Base-by-base conservation (phyloP, 2,888 invertebrate species). In the Callimorpha dominula region DNA sequence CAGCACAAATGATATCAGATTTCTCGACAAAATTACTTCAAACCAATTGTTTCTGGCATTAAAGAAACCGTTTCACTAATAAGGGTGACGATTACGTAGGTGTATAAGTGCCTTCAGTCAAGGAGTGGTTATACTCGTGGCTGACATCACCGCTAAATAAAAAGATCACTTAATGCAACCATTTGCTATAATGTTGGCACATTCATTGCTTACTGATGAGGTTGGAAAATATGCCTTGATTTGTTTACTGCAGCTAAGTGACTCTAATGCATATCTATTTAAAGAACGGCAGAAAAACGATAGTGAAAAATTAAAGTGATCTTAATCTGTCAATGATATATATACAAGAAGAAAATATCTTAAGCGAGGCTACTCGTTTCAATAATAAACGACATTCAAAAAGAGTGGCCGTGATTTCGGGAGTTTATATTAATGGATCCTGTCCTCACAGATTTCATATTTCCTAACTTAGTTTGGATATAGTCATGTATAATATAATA, bases 131-230 rank as follows among this genome's bases (percentile, higher is more conserved):
- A 72, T 20, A 52, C 66, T 15, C 52, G 65, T 71, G 65, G 82
- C 72, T 91, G 91, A 91, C 87, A 89, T 91, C 91, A 91, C 77
- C 89, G 80, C 74, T 79, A 79, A 76, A 82, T 87, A 75, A 82
- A 86, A 87, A 85, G 86, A 86, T 87, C 77, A 74, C 63, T 74
- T 74, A 76, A 76, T 81, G 77, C 78, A 78, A 73, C 77, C 65
- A 72, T 77, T 76, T 68, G 74, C 60, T 64, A 40, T 72, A 46
- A 71, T n/a, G 70, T 80, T 75, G 76, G 43, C 46, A 65, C 49
- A 67, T 14, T 62, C 31, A 50, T 64, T 7, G 73, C 69, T 50
- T 73, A 20, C 50, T 73, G 65, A 68, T 72, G 68, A 65, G 72
- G 40, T 57, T 49, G 31, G 14, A 12, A 50, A 62, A 71, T 66